Evolutionary conservation across 2,888 invertebrate genomes (phyloP).

Genomic region (Crioceris asparagi): DNA sequence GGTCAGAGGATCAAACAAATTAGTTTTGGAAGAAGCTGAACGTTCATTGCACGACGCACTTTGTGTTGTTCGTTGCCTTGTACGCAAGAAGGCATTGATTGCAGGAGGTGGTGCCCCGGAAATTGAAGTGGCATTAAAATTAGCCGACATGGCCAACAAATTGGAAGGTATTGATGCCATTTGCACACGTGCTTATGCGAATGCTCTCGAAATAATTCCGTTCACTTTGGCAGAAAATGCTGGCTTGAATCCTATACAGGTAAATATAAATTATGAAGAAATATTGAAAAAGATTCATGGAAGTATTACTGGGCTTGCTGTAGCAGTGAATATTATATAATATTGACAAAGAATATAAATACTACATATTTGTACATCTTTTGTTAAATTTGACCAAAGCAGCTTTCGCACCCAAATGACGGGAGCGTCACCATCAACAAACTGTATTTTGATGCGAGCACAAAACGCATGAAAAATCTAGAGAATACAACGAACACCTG

Average conservation of each 20-base stretch:
- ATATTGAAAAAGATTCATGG: too few relatives aligned
- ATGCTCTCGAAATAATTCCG: constrained; percentile 90
- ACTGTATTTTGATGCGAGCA: too few relatives aligned
- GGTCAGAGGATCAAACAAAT: constrained; percentile 78
- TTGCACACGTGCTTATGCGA: constrained; percentile 90
- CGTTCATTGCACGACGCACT: constrained; percentile 76
- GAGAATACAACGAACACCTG: too few relatives aligned
- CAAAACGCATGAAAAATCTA: too few relatives aligned
- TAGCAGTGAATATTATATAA: too few relatives aligned
- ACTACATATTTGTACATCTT: too few relatives aligned
- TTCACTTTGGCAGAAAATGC: constrained; percentile 87
- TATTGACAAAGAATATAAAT: too few relatives aligned
- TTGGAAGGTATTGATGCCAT: constrained; percentile 90
- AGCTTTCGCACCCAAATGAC: too few relatives aligned
- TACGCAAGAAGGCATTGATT: constrained; percentile 82
- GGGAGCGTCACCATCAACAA: too few relatives aligned
- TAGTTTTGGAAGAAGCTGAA: constrained; percentile 72
- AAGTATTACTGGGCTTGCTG: too few relatives aligned
- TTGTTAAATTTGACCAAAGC: too few relatives aligned
- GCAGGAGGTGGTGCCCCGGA: constrained; percentile 98
- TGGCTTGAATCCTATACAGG: constrained; percentile 38
- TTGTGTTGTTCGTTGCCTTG: constrained; percentile 90
- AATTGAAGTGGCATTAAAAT: constrained; percentile 79
- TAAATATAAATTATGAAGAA: constrained; percentile 15
- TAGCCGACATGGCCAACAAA: constrained; percentile 71